Evolutionary conservation across 2,113 vertebrate genomes (phyloP).

Genomic region (Hemiprocne comata): DNA sequence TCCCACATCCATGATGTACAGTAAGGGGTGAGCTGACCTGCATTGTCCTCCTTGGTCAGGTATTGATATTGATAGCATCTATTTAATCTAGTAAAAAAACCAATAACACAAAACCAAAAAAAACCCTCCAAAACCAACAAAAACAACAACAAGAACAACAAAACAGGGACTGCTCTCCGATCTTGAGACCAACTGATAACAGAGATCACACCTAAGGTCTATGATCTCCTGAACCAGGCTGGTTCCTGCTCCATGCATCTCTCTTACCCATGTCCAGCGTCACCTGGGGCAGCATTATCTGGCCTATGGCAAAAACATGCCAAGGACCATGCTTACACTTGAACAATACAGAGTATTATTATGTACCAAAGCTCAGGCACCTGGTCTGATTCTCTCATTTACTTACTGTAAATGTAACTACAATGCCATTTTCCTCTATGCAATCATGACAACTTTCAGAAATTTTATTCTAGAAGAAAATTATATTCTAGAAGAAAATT

Average conservation of each 20-base stretch:
- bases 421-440: neutral
- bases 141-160: no score
- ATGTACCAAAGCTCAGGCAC: neutral
- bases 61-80: neutral
- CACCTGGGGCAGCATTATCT: neutral
- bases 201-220: neutral
- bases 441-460: neutral
- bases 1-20: neutral
- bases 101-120: neutral
- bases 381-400: neutral
- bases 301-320: neutral
- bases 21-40: neutral
- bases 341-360: neutral
- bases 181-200: neutral
- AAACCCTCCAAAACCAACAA: no score
- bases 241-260: neutral
- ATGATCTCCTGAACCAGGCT: neutral
- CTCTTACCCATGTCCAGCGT: neutral
- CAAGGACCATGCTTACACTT: neutral
- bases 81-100: neutral
- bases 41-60: neutral
- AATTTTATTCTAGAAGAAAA: neutral
- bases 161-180: neutral
- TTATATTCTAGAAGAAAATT: neutral
- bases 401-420: neutral